These are phyloP conservation scores for Chascanopsetta lugubris DNA, from an alignment of 2,113 vertebrate species.

Conservation along the genomic window DNA sequence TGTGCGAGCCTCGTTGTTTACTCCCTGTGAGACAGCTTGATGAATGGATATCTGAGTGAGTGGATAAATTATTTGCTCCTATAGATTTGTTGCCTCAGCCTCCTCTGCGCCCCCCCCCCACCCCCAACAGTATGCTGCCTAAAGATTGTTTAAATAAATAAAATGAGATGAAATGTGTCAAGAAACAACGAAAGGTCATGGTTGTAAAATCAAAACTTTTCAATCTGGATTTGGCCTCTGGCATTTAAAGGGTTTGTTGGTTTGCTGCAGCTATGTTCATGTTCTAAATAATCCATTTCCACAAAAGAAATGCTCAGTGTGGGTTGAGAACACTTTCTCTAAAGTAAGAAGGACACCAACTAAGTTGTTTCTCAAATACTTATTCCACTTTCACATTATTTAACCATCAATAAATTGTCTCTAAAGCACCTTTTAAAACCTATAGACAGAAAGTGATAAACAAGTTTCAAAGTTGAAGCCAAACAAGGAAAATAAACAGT, in stretches of 20 bases:
- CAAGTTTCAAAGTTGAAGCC: too few species aligned
- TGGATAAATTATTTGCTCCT: constrained; percentile 48
- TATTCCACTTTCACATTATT: too few species aligned
- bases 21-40: constrained; percentile 61
- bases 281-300: too few species aligned
- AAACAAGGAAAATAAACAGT: too few species aligned
- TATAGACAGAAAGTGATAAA: too few species aligned
- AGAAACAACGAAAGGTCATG: not conserved
- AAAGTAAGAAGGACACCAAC: too few species aligned
- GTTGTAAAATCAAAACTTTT: not conserved
- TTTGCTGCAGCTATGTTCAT: too few species aligned
- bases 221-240: not conserved
- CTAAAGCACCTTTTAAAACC: too few species aligned
- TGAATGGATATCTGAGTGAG: constrained; percentile 58
- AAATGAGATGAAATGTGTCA: constrained; percentile 38
- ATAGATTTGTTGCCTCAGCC: constrained; percentile 42
- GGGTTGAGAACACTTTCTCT: too few species aligned
- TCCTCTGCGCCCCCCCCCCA: constrained; percentile 15
- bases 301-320: too few species aligned
- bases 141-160: constrained; percentile 47
- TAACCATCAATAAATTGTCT: too few species aligned
- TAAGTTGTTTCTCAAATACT: too few species aligned
- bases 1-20: constrained; percentile 53
- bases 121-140: constrained; percentile 13
- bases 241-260: not conserved